phyloP scores from a whole-genome alignment of 2,797 vertebrate species.

The Phataginus tetradactyla region DNA sequence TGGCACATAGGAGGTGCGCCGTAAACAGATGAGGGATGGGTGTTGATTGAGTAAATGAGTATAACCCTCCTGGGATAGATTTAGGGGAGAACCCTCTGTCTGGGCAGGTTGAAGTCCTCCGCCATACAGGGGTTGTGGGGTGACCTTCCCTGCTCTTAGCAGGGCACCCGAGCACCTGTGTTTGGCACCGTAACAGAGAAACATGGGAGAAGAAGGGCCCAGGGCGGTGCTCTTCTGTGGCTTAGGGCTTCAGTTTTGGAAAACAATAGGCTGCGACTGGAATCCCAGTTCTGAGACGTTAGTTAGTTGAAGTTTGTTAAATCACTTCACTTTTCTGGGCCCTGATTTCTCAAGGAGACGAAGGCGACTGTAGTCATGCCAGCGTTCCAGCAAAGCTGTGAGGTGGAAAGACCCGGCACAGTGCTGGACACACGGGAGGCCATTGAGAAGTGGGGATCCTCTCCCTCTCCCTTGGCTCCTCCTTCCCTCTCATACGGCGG shows the following conservation, averaged over 20 bases:
- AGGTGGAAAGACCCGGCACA: background rate
- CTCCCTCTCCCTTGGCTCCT: background rate
- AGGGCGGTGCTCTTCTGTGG: background rate
- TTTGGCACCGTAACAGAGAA: background rate
- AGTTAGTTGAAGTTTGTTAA: background rate
- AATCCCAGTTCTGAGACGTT: background rate
- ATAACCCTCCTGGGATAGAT: background rate
- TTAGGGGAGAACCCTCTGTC: background rate
- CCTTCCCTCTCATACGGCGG: background rate
- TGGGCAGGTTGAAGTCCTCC: background rate
- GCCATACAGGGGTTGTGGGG: background rate
- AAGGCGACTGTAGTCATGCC: background rate
- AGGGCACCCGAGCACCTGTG: background rate
- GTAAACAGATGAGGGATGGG: background rate
- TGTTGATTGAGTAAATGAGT: background rate
- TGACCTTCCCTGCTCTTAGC: background rate
- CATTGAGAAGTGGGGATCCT: background rate
- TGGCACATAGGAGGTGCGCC: background rate
- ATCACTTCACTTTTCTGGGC: background rate
- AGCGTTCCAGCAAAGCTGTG: background rate
- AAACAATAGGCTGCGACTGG: background rate
- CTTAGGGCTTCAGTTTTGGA: background rate
- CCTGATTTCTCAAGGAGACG: background rate
- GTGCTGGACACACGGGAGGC: background rate
- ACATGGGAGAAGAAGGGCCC: background rate